Evolutionary conservation across 2,113 vertebrate species (phyloP), one percentile per base, ranked within the genome.

Genomic region (Periophthalmodon schlosseri): DNA sequence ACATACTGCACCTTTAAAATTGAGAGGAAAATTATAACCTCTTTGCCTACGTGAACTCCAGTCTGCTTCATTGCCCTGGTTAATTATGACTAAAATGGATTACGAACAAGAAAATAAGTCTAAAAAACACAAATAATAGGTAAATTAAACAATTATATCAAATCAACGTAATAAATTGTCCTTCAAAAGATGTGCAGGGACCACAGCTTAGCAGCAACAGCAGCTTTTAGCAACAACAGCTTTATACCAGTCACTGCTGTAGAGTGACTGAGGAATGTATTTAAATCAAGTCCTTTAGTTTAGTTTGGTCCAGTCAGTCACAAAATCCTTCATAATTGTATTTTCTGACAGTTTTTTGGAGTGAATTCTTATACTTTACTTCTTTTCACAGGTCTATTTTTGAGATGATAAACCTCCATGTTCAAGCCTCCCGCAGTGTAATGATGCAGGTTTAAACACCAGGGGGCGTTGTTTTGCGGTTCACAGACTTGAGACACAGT

Each of bases 191-290:
- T 71, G 73, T 60, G 60, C 78, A 73, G 24, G 65, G n/a, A 75
- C 78, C 70, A 76, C 33, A 66, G 54, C 69, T 66, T 85, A 74
- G 72, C 57, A 60, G 57, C 57, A 60, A 4, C 61, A 82, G 88
- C 80, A 88, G 86, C 84, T 82, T 83, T 76, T 39, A 68, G 73
- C 73, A 61, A 5, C 68, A 79, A 36, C 33, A 64, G 61, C 28
- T 14, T 36, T 64, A 10, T 71, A 70, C 33, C 68, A 34, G 60
- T 64, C 61, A 67, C 65, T 47, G 61, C 61, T 71, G 73, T 3
- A 67, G 4, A 77, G 72, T 69, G 72, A 69, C 63, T 69, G 77
- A 73, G 87, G 89, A 92, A 91, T 92, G 88, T 88, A 81, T 84
- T 46, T 72, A 89, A 83, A 39, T 56, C 5, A 70, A 57, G 47